Base-by-base conservation (phyloP, 2,797 vertebrate genomes). In the Columba guinea region DNA sequence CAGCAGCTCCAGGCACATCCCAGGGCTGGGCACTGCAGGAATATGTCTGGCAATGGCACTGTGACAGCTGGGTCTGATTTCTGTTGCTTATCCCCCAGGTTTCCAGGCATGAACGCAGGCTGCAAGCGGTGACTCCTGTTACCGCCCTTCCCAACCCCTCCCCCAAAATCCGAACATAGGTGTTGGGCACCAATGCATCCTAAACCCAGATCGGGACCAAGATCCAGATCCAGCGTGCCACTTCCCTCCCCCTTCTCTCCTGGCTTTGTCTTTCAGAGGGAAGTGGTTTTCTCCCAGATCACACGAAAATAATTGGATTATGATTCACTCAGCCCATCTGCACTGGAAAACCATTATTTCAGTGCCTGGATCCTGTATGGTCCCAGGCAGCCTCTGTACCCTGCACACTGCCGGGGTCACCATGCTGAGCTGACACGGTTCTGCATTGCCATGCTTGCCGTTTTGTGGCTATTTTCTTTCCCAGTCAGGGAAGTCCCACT, bases 1-100 rank as follows among this genome's bases (percentile, higher is more conserved):
- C 20, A 22, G 71, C n/a, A n/a, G 65, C 49, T 86, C 49, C 58
- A 9, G 62, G 8, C 16, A 7, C 41, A 8, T 28, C 41, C 23
- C n/a, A 11, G 48, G 27, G 58, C 28, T 70, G 41, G 23, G 34
- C 32, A 7, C 13, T 0, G 0, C 9, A 8, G 26, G 24, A 30
- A 3, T 59, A 21, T 10, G 53, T 15, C 46, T 73, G 88, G 27
- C 46, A 39, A 14, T 69, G 19, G 27, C n/a, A 1, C 3, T 71
- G 32, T 1, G 21, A 20, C 46, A 84, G 48, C 56, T 46, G 35
- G 14, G 26, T 70, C 32, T 1, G 11, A 12, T 49, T 82, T 46
- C 35, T 84, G 39, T 28, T n/a, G 30, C 27, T 84, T 37, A 13
- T 4, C 10, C 30, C 13, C 5, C 13, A 23, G 1, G 44, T 80